Evolutionary conservation across 1,140 invertebrate genomes (phyloP).

Genomic region (Campoletis sonorensis): DNA sequence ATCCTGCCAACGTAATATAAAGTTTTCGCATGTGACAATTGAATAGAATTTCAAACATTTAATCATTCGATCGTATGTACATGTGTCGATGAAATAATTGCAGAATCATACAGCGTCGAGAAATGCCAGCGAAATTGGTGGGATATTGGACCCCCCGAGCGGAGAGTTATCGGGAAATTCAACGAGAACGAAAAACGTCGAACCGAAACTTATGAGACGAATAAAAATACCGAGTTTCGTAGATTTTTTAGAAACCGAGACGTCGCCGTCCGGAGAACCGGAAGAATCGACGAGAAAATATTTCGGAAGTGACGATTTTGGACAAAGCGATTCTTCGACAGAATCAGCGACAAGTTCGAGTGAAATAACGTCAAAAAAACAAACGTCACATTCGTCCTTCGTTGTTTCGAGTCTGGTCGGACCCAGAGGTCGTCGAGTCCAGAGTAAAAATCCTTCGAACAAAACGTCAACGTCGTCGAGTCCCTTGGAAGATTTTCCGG

Average conservation of each 20-base stretch:
- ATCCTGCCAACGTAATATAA: slow-evolving; percentile 19
- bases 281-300: slow-evolving; percentile 20
- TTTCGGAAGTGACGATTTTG: slow-evolving; percentile 14
- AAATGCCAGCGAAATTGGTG: background rate
- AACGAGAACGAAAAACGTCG: slow-evolving; percentile 3
- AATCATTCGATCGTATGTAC: background rate
- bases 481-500: background rate
- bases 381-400: slow-evolving; percentile 8
- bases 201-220: slow-evolving; percentile 45
- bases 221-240: slow-evolving; percentile 45
- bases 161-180: background rate
- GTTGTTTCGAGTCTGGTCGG: slow-evolving; percentile 23
- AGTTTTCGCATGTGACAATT: background rate
- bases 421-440: slow-evolving; percentile 22
- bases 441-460: background rate
- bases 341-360: slow-evolving; percentile 34
- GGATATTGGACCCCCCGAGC: too few relatives aligned
- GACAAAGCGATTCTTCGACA: background rate
- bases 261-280: background rate
- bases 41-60: background rate
- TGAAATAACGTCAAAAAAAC: background rate
- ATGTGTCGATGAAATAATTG: background rate
- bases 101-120: background rate
- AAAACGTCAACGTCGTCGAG: slow-evolving; percentile 19
- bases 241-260: background rate